Evolutionary conservation across 2,797 vertebrate genomes (phyloP).

Genomic region (Smutsia gigantea): DNA sequence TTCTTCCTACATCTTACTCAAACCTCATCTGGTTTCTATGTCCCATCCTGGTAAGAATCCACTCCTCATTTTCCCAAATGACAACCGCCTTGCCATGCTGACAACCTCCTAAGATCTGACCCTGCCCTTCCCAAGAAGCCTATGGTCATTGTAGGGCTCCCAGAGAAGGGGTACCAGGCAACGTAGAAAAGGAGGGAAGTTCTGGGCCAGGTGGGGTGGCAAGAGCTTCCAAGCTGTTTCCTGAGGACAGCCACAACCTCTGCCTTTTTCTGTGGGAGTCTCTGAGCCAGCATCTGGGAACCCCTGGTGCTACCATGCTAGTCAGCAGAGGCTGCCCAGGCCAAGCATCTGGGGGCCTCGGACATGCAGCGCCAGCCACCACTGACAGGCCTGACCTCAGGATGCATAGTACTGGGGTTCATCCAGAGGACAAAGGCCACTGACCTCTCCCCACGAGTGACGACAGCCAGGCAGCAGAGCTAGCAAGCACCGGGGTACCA

Average conservation of each 20-base stretch:
- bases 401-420: not conserved
- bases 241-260: not conserved
- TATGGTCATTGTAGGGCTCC: not conserved
- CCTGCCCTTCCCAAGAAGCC: not conserved
- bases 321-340: not conserved
- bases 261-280: not conserved
- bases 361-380: not conserved
- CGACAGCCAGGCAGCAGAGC: not conserved
- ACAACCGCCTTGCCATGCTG: not conserved
- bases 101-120: not conserved
- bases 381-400: not conserved
- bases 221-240: not conserved
- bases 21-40: not conserved
- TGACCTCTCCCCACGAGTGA: not conserved
- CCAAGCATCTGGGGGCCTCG: not conserved
- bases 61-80: not conserved
- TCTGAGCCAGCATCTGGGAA: not conserved
- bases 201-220: not conserved
- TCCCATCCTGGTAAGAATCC: not conserved
- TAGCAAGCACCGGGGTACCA: not conserved
- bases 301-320: not conserved
- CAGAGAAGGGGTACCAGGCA: not conserved
- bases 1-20: not conserved
- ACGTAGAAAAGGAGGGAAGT: not conserved
- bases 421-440: not conserved